These are phyloP conservation scores for Caenorhabditis sulstoni DNA, from an alignment of 2,888 invertebrate species.

Conservation along the genomic window DNA sequence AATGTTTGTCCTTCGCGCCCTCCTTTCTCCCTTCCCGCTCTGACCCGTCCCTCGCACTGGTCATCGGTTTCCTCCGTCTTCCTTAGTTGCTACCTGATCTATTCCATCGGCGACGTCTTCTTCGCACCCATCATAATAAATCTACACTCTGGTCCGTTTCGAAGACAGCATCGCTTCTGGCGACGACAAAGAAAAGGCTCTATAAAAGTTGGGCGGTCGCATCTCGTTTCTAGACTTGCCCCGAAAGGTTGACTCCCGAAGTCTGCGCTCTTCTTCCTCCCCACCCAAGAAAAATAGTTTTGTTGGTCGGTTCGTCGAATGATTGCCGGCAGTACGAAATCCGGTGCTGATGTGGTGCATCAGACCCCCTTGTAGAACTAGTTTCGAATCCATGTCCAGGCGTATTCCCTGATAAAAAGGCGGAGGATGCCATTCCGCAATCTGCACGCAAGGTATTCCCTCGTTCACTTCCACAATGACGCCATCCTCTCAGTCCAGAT, in stretches of 20 bases:
- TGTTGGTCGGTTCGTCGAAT: background rate
- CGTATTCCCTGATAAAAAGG: conserved; percentile 17
- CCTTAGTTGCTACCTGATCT: background rate
- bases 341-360: conserved; percentile 41
- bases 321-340: background rate
- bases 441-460: too few relatives aligned
- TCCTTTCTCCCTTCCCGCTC: background rate
- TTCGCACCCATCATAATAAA: conserved; percentile 9
- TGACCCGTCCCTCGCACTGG: conserved; percentile 15
- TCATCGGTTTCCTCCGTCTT: background rate
- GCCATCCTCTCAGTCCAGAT: too few relatives aligned
- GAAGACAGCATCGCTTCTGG: conserved; percentile 14
- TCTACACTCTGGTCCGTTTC: conserved; percentile 18
- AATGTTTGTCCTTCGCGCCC: conserved; percentile 18
- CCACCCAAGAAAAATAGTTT: too few relatives aligned
- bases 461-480: conserved; percentile 4
- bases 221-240: background rate
- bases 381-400: conserved; percentile 18
- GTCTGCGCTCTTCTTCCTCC: background rate
- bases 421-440: background rate
- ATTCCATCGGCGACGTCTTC: background rate
- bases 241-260: background rate
- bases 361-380: conserved; percentile 19
- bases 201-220: conserved; percentile 7
- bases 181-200: conserved; percentile 15